Conservation (phyloP, 2,888 invertebrate species). For the Coleophora flavipennella region DNA sequence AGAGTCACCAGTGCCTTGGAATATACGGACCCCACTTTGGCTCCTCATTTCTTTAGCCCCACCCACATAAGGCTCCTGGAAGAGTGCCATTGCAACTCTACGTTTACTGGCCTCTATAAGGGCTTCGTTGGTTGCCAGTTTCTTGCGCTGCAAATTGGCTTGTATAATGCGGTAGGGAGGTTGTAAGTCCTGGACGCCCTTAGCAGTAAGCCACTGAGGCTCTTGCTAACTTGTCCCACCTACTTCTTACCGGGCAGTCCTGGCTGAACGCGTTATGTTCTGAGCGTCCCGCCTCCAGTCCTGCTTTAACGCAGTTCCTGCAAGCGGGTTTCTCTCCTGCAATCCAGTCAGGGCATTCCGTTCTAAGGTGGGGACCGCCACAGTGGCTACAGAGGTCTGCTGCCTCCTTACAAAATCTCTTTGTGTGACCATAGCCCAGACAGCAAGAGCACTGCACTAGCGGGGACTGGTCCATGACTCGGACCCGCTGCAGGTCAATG, state of each 20-base stretch:
- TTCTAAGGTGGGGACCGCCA: background rate
- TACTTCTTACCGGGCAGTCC: background rate
- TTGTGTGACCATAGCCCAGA: background rate
- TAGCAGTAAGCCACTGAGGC: background rate
- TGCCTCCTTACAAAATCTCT: background rate
- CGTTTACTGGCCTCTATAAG: too few relatives aligned
- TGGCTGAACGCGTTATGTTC: background rate
- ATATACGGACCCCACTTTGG: too few relatives aligned
- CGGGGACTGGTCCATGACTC: constrained; percentile 13
- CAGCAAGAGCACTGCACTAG: constrained; percentile 10
- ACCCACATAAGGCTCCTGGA: too few relatives aligned
- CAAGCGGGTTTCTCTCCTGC: background rate
- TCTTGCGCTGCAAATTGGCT: too few relatives aligned
- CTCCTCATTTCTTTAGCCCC: too few relatives aligned
- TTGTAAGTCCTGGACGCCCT: too few relatives aligned
- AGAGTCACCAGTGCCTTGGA: too few relatives aligned
- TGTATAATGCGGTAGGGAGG: too few relatives aligned
- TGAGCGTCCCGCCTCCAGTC: background rate
- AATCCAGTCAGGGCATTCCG: background rate
- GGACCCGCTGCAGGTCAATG: constrained; percentile 14
- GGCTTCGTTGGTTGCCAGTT: too few relatives aligned
- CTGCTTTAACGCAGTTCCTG: constrained; percentile 2
- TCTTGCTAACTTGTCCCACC: background rate
- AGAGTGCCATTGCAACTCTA: too few relatives aligned
- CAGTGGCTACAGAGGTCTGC: background rate